Base-by-base conservation (phyloP, 2,888 invertebrate genomes). In the Creontiades dilutus region DNA sequence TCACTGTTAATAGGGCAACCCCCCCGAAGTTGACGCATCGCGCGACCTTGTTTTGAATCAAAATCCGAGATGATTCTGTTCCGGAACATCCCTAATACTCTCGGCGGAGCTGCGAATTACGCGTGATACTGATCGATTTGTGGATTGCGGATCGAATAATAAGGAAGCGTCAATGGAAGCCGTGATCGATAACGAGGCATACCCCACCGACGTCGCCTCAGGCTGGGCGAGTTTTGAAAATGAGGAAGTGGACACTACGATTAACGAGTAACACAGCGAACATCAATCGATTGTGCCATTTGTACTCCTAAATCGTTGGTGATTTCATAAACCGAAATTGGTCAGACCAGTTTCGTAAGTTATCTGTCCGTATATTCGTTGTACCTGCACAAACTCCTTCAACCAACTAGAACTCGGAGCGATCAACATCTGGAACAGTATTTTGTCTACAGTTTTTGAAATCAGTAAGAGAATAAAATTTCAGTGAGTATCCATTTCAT, bases 11-110 rank as follows among this genome's bases (percentile, higher is more conserved):
- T 68, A 68, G 11, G 68, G 27, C 68, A 13, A 1, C 12, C 7
- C 68, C 68, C 68, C 68, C 3, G 68, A 23, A 23, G 19, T 11
- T 3, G 19, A 27, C 68, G 13, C 19, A 68, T 68, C 68, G 0
- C 16, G 46, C 78, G 78, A 78, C 78, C 78, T 78, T 68, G 68
- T 52, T 52, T 52, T 23, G 68, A 27, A 12, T 68, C 23, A 23
- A 19, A 68, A 68, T 61, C 12, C 19, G 68, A 27, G 23, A 23
- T 68, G 12, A 27, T 11, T 68, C 68, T 68, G 68, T 23, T 19
- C 68, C 68, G 68, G 68, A 68, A 23, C 61, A 61, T 61, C 7
- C 3, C 37, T 37, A 37, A 37, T 37, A 37, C 7, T 37, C 68
- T 68, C 23, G 0, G 11, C 5, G 27, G 68, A 23, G 23, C 23